These are phyloP conservation scores for Taenioides sp. DNA, from an alignment of 2,797 vertebrate genomes.

Conservation along the genomic window DNA sequence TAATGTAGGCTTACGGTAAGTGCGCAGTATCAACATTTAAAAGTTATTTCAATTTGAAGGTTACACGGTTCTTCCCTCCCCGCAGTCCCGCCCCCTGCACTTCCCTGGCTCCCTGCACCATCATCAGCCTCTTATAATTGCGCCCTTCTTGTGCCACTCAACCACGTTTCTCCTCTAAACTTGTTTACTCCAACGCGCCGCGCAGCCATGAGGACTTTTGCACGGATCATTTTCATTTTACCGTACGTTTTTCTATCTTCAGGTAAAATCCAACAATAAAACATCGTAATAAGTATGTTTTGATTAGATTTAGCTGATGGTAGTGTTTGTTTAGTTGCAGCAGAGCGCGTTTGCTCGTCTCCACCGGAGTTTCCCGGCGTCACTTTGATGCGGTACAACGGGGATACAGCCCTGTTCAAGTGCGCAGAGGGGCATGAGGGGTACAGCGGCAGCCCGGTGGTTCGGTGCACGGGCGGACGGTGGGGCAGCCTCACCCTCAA, in stretches of 20 bases:
- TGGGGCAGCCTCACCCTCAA: slow-evolving; percentile 61
- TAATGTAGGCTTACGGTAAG: no score
- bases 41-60: no score
- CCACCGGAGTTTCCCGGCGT: slow-evolving; percentile 31
- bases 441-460: background rate
- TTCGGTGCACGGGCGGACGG: slow-evolving; percentile 38
- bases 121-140: slow-evolving; percentile 31
- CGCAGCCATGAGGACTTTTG: slow-evolving; percentile 21
- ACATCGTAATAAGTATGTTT: background rate
- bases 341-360: slow-evolving; percentile 30
- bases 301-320: background rate
- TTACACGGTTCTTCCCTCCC: background rate
- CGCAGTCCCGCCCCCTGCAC: background rate
- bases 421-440: slow-evolving; percentile 40
- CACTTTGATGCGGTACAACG: background rate
- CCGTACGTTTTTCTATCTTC: slow-evolving; percentile 6
- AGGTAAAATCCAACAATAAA: slow-evolving; percentile 41
- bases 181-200: background rate
- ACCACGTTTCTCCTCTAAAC: background rate
- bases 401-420: slow-evolving; percentile 42
- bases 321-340: slow-evolving; percentile 17
- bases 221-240: slow-evolving; percentile 27
- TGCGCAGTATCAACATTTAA: no score
- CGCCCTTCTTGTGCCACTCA: background rate
- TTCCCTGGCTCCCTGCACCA: background rate